phyloP scores from a whole-genome alignment of 1,140 invertebrate species.

The Phymorhynchus buccinoides region DNA sequence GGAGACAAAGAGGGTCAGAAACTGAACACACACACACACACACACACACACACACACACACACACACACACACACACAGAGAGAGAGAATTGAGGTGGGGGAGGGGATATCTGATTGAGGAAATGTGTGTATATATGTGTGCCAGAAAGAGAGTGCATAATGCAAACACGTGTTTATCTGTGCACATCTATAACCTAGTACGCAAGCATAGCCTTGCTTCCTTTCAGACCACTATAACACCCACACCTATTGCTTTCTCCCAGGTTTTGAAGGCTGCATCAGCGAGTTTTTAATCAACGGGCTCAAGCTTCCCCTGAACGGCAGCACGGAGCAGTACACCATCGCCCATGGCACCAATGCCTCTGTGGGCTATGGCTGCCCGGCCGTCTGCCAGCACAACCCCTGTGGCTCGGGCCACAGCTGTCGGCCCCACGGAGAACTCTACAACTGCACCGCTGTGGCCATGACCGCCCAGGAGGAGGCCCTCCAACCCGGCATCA shows the following conservation, averaged over 20 bases:
- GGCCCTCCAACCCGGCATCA: slow-evolving; percentile 63
- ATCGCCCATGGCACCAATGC: slow-evolving; percentile 51
- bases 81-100: too few species aligned
- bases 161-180: too few species aligned
- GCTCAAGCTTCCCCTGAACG: slow-evolving; percentile 90
- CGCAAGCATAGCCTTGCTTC: too few species aligned
- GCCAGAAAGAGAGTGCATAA: not conserved
- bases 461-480: slow-evolving; percentile 76
- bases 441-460: slow-evolving; percentile 73
- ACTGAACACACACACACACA: too few species aligned
- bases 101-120: too few species aligned
- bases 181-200: too few species aligned
- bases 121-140: too few species aligned
- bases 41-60: too few species aligned
- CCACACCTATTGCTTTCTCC: slow-evolving; percentile 55
- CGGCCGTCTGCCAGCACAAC: slow-evolving; percentile 53
- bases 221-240: too few species aligned
- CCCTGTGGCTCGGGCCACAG: slow-evolving; percentile 50
- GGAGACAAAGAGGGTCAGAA: too few species aligned
- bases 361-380: slow-evolving; percentile 52
- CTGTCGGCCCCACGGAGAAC: slow-evolving; percentile 71
- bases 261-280: slow-evolving; percentile 89
- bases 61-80: too few species aligned
- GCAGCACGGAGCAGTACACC: slow-evolving; percentile 75
- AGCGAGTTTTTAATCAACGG: slow-evolving; percentile 91